phyloP scores from a whole-genome alignment of 2,888 invertebrate species.

The Lycaena phlaeas region DNA sequence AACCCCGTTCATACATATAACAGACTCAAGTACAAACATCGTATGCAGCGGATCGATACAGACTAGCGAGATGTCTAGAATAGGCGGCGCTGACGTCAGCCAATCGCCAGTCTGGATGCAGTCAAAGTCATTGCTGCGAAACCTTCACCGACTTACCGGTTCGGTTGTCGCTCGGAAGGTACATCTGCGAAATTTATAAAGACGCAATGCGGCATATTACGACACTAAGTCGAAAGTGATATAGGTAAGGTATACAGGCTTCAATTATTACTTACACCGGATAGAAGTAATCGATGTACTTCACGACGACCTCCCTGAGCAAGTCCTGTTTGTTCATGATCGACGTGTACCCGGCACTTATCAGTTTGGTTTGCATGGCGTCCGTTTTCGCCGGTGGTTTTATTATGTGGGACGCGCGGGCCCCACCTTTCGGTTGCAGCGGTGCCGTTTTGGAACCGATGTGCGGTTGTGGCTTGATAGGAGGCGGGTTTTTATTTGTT shows the following conservation, averaged over 20 bases:
- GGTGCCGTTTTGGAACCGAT: slow-evolving; percentile 46
- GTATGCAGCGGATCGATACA: slow-evolving; percentile 62
- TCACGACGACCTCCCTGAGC: slow-evolving; percentile 78
- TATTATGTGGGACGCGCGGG: slow-evolving; percentile 40
- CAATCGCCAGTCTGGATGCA: slow-evolving; percentile 49
- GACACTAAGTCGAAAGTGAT: slow-evolving; percentile 14
- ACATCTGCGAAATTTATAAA: slow-evolving; percentile 9
- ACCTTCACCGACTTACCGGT: slow-evolving; percentile 69
- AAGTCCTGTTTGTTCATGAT: slow-evolving; percentile 78
- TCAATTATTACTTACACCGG: slow-evolving; percentile 74
- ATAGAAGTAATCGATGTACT: slow-evolving; percentile 81
- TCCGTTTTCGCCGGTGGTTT: slow-evolving; percentile 41
- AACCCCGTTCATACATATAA: slow-evolving; percentile 3
- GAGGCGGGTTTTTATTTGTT: slow-evolving; percentile 34
- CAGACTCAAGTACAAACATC: slow-evolving; percentile 24
- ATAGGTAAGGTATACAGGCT: no score
- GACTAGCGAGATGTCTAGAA: slow-evolving; percentile 46
- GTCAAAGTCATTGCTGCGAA: slow-evolving; percentile 49
- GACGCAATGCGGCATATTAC: slow-evolving; percentile 46
- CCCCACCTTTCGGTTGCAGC: slow-evolving; percentile 42
- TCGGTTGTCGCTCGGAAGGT: slow-evolving; percentile 24
- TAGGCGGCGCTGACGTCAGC: slow-evolving; percentile 59
- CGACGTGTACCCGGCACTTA: slow-evolving; percentile 76
- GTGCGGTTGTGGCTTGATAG: slow-evolving; percentile 40
- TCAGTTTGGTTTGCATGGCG: slow-evolving; percentile 72